Conservation (phyloP, 2,888 invertebrate genomes). For the Diachrysia chrysitis region DNA sequence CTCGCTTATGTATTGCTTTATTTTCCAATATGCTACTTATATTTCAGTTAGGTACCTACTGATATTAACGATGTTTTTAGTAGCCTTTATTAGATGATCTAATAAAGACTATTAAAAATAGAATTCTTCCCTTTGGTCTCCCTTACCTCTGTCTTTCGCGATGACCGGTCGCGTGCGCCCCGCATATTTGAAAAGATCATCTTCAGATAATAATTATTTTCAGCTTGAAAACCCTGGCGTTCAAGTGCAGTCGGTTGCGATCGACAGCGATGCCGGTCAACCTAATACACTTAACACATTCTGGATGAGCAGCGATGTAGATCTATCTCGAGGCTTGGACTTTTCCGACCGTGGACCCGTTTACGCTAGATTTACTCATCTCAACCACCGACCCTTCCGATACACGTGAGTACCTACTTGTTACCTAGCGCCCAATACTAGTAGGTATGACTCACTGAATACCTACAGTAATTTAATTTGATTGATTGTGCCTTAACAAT, state of each 20-base stretch:
- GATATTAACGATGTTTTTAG: no score
- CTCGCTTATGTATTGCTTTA: no score
- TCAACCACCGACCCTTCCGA: slow-evolving; percentile 92
- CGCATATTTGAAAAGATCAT: no score
- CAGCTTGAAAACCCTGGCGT: slow-evolving; percentile 91
- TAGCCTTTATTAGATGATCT: no score
- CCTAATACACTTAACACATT: slow-evolving; percentile 91
- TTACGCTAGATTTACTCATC: slow-evolving; percentile 92
- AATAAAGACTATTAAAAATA: no score
- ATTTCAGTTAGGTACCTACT: no score
- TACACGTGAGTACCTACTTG: slow-evolving; percentile 85
- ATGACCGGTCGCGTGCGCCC: no score
- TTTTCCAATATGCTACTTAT: no score
- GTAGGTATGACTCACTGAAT: background rate
- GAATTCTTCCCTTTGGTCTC: no score
- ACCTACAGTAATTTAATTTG: no score
- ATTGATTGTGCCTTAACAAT: background rate
- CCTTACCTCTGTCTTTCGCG: no score
- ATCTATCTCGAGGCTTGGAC: slow-evolving; percentile 94
- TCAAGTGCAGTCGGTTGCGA: slow-evolving; percentile 82
- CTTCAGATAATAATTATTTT: slow-evolving; percentile 11
- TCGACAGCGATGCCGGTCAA: slow-evolving; percentile 83
- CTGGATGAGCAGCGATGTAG: slow-evolving; percentile 95
- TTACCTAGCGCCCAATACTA: no score
- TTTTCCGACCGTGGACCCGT: slow-evolving; percentile 92